Evolutionary conservation across 2,888 invertebrate species (phyloP), one percentile per base, ranked within the genome.

Genomic region (Cenopis cana): DNA sequence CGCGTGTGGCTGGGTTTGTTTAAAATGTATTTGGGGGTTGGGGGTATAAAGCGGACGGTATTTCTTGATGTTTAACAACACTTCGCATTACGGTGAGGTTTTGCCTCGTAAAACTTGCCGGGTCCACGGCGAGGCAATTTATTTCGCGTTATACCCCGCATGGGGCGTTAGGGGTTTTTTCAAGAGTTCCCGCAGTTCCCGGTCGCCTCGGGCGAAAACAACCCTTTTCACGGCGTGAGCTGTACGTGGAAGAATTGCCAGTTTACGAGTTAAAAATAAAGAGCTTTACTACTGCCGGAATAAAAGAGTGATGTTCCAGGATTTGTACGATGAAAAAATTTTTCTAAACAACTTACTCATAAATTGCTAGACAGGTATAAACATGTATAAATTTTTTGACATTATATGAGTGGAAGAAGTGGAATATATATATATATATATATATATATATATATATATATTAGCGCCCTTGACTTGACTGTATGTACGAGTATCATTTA

Each of bases 101-200:
- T 76, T 76, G 74, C 74, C 76, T 78, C 79, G 78, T 81, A 81
- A 81, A 82, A 76, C 79, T 76, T 73, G 72, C 61, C 57, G 68
- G 72, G 69, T 69, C 70, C 69, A 65, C 74, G 74, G 71, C 72
- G 69, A 54, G 74, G 78, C 83, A 84, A 87, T 85, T 85, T 86
- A 85, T 86, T 83, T 82, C 78, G 74, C 81, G 82, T 86, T 86
- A 84, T 79, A 77, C 79, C 24, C 64, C 67, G 76, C 73, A 62
- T 72, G 67, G 66, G 74, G 76, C 77, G 68, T 72, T 75, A 74
- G 69, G 68, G 69, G 70, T 78, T 79, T 81, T 80, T 82, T 75
- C 73, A 41, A 60, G 68, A 72, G 74, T 66, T 66, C 69, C 36
- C n/a, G n/a, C n/a, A n/a, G n/a, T n/a, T n/a, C n/a, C 75, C 74